phyloP scores from a whole-genome alignment of 1,140 invertebrate species.

The Camponotus vicinus region DNA sequence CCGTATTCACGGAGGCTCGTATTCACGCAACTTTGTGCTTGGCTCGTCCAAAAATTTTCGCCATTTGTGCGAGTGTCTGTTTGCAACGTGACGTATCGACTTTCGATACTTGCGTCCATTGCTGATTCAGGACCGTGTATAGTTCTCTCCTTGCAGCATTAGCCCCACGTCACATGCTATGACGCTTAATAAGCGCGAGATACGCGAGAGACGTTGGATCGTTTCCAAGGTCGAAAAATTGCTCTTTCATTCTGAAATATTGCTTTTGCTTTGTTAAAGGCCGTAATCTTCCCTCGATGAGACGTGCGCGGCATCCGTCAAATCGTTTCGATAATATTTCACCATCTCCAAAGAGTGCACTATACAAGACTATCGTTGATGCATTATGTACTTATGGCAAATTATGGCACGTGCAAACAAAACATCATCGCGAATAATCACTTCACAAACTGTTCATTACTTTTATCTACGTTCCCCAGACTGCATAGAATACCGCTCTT shows the following conservation, averaged over 20 bases:
- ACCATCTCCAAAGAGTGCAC: neutral
- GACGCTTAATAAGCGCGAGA: slow-evolving; percentile 42
- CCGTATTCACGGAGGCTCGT: neutral
- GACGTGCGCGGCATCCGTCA: slow-evolving; percentile 4
- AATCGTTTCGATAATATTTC: neutral
- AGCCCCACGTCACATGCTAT: slow-evolving; percentile 10
- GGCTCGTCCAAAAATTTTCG: slow-evolving; percentile 41
- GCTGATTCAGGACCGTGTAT: slow-evolving; percentile 48
- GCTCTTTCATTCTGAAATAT: slow-evolving; percentile 27
- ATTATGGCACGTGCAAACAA: neutral
- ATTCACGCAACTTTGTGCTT: slow-evolving; percentile 25
- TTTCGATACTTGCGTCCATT: slow-evolving; percentile 63
- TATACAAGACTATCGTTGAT: neutral
- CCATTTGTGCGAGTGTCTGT: slow-evolving; percentile 5
- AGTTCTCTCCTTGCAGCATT: slow-evolving; percentile 15
- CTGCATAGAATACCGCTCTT: neutral
- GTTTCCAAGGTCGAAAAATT: slow-evolving; percentile 16
- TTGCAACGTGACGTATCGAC: slow-evolving; percentile 49
- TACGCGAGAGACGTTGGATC: neutral
- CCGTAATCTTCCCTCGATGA: neutral
- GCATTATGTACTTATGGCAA: neutral
- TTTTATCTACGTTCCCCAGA: neutral
- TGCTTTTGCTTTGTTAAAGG: neutral
- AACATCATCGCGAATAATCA: neutral
- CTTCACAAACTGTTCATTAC: neutral